Evolutionary conservation across 2,888 invertebrate species (phyloP).

Genomic region (Dasysyrphus albostriatus): DNA sequence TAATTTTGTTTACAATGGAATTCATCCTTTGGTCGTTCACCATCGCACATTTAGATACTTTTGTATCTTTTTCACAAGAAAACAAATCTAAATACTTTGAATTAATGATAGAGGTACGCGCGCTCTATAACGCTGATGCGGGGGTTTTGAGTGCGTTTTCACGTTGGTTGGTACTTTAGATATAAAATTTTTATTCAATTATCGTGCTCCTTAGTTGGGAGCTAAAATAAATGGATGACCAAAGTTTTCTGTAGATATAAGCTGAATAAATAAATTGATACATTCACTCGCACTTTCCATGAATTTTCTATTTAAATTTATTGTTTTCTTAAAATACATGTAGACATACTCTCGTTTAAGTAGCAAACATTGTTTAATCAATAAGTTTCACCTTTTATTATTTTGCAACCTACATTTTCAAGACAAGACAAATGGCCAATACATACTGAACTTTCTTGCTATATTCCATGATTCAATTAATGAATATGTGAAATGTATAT

Average conservation of each 20-base stretch:
- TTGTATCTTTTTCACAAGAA: conserved; percentile 42
- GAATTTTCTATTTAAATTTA: conserved; percentile 5
- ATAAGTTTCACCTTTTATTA: conserved; percentile 40
- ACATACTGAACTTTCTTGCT: neutral
- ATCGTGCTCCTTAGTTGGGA: conserved; percentile 17
- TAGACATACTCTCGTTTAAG: conserved; percentile 16
- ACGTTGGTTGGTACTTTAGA: conserved; percentile 7
- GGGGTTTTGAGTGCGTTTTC: conserved; percentile 29
- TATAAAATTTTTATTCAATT: conserved; percentile 42
- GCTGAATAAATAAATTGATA: neutral
- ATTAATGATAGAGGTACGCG: neutral
- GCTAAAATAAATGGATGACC: conserved; percentile 34
- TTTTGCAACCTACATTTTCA: conserved; percentile 43
- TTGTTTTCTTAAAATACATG: conserved; percentile 1
- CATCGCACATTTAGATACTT: conserved; percentile 10
- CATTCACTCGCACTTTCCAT: conserved; percentile 32
- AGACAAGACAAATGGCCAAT: conserved; percentile 26
- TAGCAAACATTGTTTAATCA: conserved; percentile 35
- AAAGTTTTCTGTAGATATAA: conserved; percentile 1
- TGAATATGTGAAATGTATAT: conserved; percentile 1
- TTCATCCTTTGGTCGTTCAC: conserved; percentile 39
- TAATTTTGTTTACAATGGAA: conserved; percentile 56
- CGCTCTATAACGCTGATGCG: conserved; percentile 7
- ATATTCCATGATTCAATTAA: conserved; percentile 18
- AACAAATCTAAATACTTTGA: conserved; percentile 21